Percentiles rank a stretch among this genome's conserved stretches.
phyloP scores from a whole-genome alignment of 2,113 vertebrate genomes.

The Neoarius graeffei region DNA sequence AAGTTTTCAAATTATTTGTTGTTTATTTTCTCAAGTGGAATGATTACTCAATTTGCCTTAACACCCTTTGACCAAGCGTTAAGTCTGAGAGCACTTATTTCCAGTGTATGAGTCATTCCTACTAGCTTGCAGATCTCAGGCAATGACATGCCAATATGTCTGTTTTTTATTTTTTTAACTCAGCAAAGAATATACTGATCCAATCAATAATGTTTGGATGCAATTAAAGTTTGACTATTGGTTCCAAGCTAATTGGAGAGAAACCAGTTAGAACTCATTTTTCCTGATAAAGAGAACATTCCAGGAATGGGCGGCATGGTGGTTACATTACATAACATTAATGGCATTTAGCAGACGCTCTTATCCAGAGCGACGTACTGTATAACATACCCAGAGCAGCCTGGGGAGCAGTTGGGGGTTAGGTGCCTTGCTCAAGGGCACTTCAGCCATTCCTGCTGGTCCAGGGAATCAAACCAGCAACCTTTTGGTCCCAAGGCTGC shows the following conservation, averaged over 20 bases:
- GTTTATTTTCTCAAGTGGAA: not conserved
- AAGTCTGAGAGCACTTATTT: not conserved
- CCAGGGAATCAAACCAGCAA: too few relatives aligned
- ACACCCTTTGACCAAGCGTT: not conserved
- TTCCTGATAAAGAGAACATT: not conserved
- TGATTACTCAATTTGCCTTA: not conserved
- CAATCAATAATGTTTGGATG: not conserved
- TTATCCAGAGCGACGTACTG: too few relatives aligned
- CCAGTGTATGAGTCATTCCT: not conserved
- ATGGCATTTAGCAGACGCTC: too few relatives aligned
- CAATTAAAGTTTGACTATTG: not conserved
- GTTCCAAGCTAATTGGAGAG: not conserved
- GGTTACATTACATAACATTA: not conserved
- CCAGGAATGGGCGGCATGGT: not conserved
- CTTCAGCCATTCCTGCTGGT: too few relatives aligned
- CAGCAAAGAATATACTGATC: not conserved
- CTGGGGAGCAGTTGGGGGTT: too few relatives aligned
- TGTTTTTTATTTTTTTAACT: not conserved
- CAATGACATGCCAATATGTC: not conserved
- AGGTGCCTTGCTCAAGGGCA: too few relatives aligned
- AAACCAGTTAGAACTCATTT: not conserved
- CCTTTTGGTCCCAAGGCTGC: too few relatives aligned
- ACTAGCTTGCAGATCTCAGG: not conserved
- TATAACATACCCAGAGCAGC: too few relatives aligned
- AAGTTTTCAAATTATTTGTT: not conserved